Percentiles rank a stretch among this genome's conserved stretches.
phyloP scores from a whole-genome alignment of 2,888 invertebrate genomes.

The Beris morrisii region DNA sequence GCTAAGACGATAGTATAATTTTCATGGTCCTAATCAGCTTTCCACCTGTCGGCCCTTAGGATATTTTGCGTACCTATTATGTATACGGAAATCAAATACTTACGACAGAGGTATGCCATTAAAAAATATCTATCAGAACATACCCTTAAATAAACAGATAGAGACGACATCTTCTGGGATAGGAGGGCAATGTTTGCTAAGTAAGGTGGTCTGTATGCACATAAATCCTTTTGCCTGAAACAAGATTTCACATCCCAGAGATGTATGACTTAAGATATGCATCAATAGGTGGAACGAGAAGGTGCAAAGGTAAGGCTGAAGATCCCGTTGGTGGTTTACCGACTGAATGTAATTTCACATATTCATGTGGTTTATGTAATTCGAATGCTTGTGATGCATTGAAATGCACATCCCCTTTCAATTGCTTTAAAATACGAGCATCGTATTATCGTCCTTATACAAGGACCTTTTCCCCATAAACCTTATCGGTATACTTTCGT shows the following conservation, averaged over 20 bases:
- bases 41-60: conserved; percentile 6
- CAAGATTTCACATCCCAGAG: conserved; percentile 4
- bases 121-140: too few species aligned
- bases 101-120: background rate
- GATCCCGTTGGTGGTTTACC: too few species aligned
- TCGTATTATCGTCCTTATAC: too few species aligned
- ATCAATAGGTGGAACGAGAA: conserved; percentile 25
- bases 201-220: too few species aligned
- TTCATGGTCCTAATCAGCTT: conserved; percentile 13
- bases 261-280: conserved; percentile 28
- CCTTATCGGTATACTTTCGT: too few species aligned
- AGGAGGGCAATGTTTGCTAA: too few species aligned
- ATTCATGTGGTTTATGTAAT: conserved; percentile 39
- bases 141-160: too few species aligned
- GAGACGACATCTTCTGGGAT: too few species aligned
- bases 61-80: background rate
- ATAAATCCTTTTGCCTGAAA: conserved; percentile 1
- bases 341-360: conserved; percentile 35
- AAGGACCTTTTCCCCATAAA: too few species aligned
- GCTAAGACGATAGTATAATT: conserved; percentile 16
- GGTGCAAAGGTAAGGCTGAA: too few species aligned
- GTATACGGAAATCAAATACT: background rate
- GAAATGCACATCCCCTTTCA: conserved; percentile 36
- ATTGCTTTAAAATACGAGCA: conserved; percentile 31
- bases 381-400: conserved; percentile 39